Evolutionary conservation across 2,888 invertebrate genomes (phyloP), one percentile per base, ranked within the genome.

Genomic region (Nesidiocoris tenuis): DNA sequence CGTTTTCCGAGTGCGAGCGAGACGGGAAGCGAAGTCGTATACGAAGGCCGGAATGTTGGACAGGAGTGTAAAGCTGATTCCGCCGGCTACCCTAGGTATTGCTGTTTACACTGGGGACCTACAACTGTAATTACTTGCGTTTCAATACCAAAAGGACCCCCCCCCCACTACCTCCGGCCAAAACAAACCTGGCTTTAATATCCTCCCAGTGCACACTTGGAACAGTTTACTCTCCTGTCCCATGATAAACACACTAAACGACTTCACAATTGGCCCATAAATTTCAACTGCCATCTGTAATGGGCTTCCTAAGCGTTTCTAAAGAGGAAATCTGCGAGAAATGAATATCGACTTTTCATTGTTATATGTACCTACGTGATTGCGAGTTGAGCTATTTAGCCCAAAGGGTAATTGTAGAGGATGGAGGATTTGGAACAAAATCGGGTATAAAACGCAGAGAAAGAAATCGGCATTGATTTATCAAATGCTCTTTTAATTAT

Each of bases 51-150:
- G 39, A 39, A 39, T 12, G 39, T 39, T 39, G 39, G 39, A 39
- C 39, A 39, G 39, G 39, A 65, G 24, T 23, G 39, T 25, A 18
- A 24, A 39, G 39, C 65, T 39, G 12, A 19, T 24, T 9, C 64
- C 1, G 64, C 12, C 12, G 25, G 22, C 22, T 21, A 63, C 65
- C 19, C 65, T 65, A 17, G 54, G 67, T 67, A 56, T 55, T 67
- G 56, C 56, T 67, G 67, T 67, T 67, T 67, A 67, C 67, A 22
- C 67, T 1, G 5, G 67, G 67, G 67, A 67, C 67, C 67, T 18
- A 67, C 67, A 67, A 67, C 67, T 67, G 67, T 67, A 67, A 67
- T 67, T 67, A 67, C 67, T 67, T 67, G 56, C 16, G 55, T 67
- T 67, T 67, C 67, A 67, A 67, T 67, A 67, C 67, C 21, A 21